These are phyloP conservation scores for Seriola dumerili DNA, from an alignment of 2,113 vertebrate species.

Conservation along the genomic window DNA sequence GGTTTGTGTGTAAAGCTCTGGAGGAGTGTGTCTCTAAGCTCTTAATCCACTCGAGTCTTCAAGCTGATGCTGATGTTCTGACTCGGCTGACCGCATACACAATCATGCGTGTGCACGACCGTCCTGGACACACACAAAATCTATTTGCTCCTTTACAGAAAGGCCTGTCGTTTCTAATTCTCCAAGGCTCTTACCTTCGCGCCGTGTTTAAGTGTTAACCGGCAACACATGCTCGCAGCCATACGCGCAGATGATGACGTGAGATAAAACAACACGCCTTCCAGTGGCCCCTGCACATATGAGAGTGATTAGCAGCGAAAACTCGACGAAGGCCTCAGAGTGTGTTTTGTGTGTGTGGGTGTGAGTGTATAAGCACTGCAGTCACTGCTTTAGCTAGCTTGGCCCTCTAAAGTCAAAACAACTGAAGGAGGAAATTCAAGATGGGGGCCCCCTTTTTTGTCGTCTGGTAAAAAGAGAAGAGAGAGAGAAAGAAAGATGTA, in stretches of 20 bases:
- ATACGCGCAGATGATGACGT: slow-evolving; percentile 52
- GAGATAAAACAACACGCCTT: slow-evolving; percentile 68
- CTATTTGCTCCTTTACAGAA: slow-evolving; percentile 19
- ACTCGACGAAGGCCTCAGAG: slow-evolving; percentile 46
- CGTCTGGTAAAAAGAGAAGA: slow-evolving; percentile 40
- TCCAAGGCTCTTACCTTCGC: slow-evolving; percentile 27
- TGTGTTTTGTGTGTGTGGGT: slow-evolving; percentile 34
- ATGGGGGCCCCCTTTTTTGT: slow-evolving; percentile 62
- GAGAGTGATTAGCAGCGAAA: slow-evolving; percentile 71
- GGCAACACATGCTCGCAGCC: slow-evolving; percentile 59
- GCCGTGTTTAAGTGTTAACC: slow-evolving; percentile 52
- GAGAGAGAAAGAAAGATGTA: neutral
- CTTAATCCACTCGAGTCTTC: slow-evolving; percentile 72
- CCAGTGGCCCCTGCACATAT: slow-evolving; percentile 62
- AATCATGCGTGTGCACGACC: neutral
- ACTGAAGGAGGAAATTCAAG: slow-evolving; percentile 67
- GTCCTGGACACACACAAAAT: slow-evolving; percentile 6
- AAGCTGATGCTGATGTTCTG: slow-evolving; percentile 52
- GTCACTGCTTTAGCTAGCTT: slow-evolving; percentile 49
- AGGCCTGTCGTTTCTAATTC: slow-evolving; percentile 18
- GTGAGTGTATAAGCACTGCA: slow-evolving; percentile 11
- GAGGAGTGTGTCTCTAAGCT: slow-evolving; percentile 69
- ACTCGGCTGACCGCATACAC: slow-evolving; percentile 13
- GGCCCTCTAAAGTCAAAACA: slow-evolving; percentile 65
- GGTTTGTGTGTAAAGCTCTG: slow-evolving; percentile 56